Conservation (phyloP, 2,888 invertebrate species). For the Acleris cristana region DNA sequence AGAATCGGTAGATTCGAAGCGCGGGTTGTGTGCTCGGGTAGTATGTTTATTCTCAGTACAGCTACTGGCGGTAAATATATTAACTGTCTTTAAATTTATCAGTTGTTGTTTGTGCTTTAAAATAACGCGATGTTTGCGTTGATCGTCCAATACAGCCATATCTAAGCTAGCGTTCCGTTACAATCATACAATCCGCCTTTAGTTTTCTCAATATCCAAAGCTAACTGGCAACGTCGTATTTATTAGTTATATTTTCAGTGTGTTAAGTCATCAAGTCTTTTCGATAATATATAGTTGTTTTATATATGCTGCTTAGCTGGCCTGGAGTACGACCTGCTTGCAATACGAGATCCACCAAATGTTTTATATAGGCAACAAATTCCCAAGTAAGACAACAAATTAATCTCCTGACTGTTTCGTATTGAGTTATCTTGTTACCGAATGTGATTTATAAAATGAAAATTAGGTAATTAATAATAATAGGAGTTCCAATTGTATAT, state of each 20-base stretch:
- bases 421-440: conserved; percentile 76
- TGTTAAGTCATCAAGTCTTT: conserved; percentile 3
- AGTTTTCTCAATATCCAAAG: not conserved
- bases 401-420: conserved; percentile 69
- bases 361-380: conserved; percentile 41
- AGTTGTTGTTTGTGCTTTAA: too few relatives aligned
- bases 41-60: too few relatives aligned
- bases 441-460: conserved; percentile 76
- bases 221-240: conserved; percentile 1
- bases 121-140: too few relatives aligned
- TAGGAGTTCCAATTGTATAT: conserved; percentile 84
- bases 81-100: too few relatives aligned
- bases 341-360: conserved; percentile 34
- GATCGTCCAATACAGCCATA: too few relatives aligned
- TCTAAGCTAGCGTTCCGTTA: too few relatives aligned
- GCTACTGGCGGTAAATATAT: too few relatives aligned
- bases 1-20: conserved; percentile 6
- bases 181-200: not conserved
- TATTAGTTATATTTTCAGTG: conserved; percentile 10
- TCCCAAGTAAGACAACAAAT: conserved; percentile 42
- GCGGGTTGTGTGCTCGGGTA: not conserved
- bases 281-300: conserved; percentile 1
- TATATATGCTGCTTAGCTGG: not conserved
- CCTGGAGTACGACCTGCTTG: conserved; percentile 8
- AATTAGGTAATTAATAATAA: conserved; percentile 81